phyloP scores from a whole-genome alignment of 2,113 vertebrate species.

The Trichechus manatus region DNA sequence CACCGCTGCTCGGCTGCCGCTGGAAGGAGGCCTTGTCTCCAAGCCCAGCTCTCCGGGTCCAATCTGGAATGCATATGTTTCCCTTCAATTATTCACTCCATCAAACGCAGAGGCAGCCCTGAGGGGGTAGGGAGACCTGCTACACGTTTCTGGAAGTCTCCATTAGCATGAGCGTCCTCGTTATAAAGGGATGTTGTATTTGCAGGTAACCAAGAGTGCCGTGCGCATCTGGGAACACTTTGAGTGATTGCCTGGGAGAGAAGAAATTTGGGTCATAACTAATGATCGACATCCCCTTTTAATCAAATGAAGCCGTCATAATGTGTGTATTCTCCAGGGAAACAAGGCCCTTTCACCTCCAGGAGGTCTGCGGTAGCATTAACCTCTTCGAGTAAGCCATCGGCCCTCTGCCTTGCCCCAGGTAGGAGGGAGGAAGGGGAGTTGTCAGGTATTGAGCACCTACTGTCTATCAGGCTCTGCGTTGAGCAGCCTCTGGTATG shows the following conservation, averaged over 20 bases:
- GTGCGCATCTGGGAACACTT: conserved; percentile 89
- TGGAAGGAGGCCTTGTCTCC: conserved; percentile 83
- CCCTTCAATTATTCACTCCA: conserved; percentile 87
- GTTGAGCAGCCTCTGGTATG: rapidly evolving
- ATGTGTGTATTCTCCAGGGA: conserved; percentile 88
- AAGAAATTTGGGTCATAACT: conserved; percentile 88
- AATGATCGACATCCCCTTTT: conserved; percentile 92
- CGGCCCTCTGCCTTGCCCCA: conserved; percentile 57
- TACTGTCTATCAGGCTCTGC: background rate
- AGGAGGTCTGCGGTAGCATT: conserved; percentile 87
- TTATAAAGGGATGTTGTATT: conserved; percentile 88
- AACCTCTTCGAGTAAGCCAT: conserved; percentile 76
- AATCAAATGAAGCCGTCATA: conserved; percentile 90
- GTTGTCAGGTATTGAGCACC: background rate
- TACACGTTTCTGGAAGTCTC: conserved; percentile 84
- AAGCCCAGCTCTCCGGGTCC: conserved; percentile 82
- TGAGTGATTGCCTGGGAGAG: conserved; percentile 88
- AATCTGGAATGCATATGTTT: conserved; percentile 92
- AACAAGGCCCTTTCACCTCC: conserved; percentile 89
- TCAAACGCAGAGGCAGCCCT: conserved; percentile 81
- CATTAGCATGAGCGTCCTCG: conserved; percentile 83
- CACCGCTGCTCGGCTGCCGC: conserved; percentile 80
- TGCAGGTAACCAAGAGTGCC: conserved; percentile 85
- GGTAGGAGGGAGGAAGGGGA: background rate
- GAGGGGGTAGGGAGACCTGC: conserved; percentile 73